Percentiles rank a stretch among this genome's conserved stretches.
These are phyloP conservation scores for Drosophila melanosoma DNA, from an alignment of 2,888 invertebrate genomes.

Conservation along the genomic window DNA sequence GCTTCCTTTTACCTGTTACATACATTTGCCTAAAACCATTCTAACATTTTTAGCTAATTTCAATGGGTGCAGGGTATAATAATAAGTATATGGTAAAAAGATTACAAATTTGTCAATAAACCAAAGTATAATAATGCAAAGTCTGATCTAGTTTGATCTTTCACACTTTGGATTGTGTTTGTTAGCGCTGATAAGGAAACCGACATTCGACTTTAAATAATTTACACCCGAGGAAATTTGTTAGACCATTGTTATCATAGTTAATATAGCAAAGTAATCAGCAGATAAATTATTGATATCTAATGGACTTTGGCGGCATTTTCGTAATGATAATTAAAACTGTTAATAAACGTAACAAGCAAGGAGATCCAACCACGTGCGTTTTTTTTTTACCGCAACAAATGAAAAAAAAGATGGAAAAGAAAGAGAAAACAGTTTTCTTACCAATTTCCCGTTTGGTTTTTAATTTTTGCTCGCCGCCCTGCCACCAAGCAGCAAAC, in stretches of 20 bases:
- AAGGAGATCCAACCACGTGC: constrained; percentile 15
- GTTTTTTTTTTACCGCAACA: constrained; percentile 10
- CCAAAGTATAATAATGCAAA: constrained; percentile 7
- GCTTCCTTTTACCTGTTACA: no score
- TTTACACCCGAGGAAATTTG: constrained; percentile 1
- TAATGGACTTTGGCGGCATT: constrained; percentile 62
- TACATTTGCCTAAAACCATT: no score
- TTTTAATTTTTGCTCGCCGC: constrained; percentile 87
- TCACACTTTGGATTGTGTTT: constrained; percentile 33
- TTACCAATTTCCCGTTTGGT: constrained; percentile 69
- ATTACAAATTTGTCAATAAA: accelerated
- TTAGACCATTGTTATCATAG: constrained; percentile 27
- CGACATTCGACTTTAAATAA: background rate
- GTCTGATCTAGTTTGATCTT: constrained; percentile 13
- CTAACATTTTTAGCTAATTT: no score
- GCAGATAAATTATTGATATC: constrained; percentile 27
- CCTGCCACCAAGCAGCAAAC: constrained; percentile 91
- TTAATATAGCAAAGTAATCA: constrained; percentile 7
- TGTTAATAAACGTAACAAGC: background rate
- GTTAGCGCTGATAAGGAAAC: constrained; percentile 25
- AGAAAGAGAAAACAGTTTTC: background rate
- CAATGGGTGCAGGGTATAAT: no score
- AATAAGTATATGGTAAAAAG: background rate
- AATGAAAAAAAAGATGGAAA: background rate
- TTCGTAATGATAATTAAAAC: background rate